phyloP scores from a whole-genome alignment of 2,888 invertebrate genomes.

The Vannuccia rotundouncinata region DNA sequence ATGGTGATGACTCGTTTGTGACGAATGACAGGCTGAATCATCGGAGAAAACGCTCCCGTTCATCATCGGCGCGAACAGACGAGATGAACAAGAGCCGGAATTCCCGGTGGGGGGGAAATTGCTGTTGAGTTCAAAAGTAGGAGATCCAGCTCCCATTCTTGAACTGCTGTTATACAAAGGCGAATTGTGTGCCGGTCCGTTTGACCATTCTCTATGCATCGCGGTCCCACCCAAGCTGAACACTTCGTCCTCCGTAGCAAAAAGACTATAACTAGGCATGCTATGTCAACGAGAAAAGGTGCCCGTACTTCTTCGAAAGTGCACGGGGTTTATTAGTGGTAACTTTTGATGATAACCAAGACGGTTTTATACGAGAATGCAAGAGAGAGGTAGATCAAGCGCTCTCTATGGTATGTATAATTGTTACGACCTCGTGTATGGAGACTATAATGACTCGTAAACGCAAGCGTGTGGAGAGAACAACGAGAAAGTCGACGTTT shows the following conservation, averaged over 20 bases:
- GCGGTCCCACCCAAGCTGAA: not conserved
- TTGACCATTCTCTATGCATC: not conserved
- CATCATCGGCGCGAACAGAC: not conserved
- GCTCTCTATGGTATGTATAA: not conserved
- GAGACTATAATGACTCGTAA: not conserved
- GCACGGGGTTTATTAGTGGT: too few species aligned
- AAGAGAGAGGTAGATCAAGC: not conserved
- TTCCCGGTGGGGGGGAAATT: not conserved
- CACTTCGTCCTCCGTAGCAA: not conserved
- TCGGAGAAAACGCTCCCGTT: not conserved
- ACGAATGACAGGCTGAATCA: not conserved
- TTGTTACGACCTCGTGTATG: not conserved
- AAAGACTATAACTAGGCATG: not conserved
- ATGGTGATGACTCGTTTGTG: not conserved
- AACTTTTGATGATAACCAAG: not conserved
- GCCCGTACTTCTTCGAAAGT: not conserved
- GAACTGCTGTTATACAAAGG: not conserved
- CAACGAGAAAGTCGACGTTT: not conserved
- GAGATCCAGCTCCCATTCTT: not conserved
- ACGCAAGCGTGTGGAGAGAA: not conserved
- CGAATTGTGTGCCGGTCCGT: not conserved
- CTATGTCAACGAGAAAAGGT: not conserved
- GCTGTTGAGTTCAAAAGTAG: not conserved
- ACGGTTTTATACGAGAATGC: not conserved
- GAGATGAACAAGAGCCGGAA: not conserved